Base-by-base conservation (phyloP, 2,888 invertebrate genomes). In the Eupithecia subumbrata region DNA sequence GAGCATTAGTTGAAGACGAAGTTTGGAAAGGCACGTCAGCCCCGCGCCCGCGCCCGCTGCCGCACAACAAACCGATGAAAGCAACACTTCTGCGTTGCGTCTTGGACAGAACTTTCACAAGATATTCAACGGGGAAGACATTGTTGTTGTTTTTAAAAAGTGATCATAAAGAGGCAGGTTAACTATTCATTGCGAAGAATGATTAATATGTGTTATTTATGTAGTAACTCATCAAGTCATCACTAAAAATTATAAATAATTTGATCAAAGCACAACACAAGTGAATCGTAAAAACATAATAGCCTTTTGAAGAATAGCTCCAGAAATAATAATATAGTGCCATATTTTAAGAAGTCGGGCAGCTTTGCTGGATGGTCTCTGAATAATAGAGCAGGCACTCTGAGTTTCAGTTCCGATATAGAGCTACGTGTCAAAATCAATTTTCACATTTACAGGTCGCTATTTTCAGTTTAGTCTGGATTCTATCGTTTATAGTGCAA, bases 401-500 rank as follows among this genome's bases (percentile, higher is more conserved):
- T 81, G 84, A 85, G 86, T 81, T 84, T 83, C 83, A 85, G 86
- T 83, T 85, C 86, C 80, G 86, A 88, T 91, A 91, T 89, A 91
- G 89, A 88, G 86, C 83, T 85, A 86, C 85, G 85, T 90, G 91
- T 93, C 92, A 91, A 90, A 93, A 92, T 91, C 91, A 93, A 92
- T 93, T 92, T 92, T 87, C 90, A 89, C 90, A 86, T 91, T 92
- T 90, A 90, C 88, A 90, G 89, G 85, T 89, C 83, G 89, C 93
- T 93, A 92, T 93, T 93, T 92, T 88, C 87, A 89, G 88, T 89
- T 87, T 87, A 85, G 89, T 86, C 87, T 85, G 86, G 81, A 83
- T 85, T 82, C 80, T 81, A 82, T 82, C 80, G 78, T 75, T 79
- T 71, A 60, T 88, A 88, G 89, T 72, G 78, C 77, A 77, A 79